Percentiles rank a stretch among this genome's conserved stretches.
Evolutionary conservation across 2,888 invertebrate species (phyloP).

Genomic region (Epistrophe eligans): DNA sequence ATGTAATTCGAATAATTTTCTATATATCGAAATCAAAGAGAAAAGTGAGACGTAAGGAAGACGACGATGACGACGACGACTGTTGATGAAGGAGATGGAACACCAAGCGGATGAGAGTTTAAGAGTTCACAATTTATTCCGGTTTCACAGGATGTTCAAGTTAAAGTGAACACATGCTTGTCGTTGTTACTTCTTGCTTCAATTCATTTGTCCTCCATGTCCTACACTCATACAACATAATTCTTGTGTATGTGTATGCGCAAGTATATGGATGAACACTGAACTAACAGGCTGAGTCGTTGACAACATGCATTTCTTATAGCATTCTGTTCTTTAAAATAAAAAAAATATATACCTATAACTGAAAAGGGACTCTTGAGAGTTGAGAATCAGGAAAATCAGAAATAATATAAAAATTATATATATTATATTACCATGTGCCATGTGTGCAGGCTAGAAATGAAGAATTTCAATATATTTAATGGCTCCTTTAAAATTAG

Average conservation of each 20-base stretch:
- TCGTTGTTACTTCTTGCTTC: constrained; percentile 40
- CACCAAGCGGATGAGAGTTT: constrained; percentile 67
- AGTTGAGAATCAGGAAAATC: constrained; percentile 16
- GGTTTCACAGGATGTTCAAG: constrained; percentile 76
- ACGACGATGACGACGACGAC: constrained; percentile 18
- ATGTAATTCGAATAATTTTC: constrained; percentile 69
- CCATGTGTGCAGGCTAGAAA: constrained; percentile 5
- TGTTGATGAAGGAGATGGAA: constrained; percentile 9
- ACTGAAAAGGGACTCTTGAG: neutral
- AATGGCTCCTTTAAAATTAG: neutral
- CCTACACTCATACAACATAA: constrained; percentile 12
- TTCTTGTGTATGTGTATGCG: neutral
- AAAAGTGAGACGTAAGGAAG: neutral
- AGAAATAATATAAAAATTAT: constrained; percentile 16
- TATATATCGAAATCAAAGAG: constrained; percentile 33
- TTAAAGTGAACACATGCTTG: constrained; percentile 73
- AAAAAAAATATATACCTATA: constrained; percentile 8
- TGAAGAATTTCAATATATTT: constrained; percentile 12
- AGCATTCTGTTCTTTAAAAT: neutral
- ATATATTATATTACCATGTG: neutral
- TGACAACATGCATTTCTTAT: constrained; percentile 28
- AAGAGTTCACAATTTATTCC: constrained; percentile 75
- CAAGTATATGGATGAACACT: constrained; percentile 26
- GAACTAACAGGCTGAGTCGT: constrained; percentile 22
- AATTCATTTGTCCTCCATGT: constrained; percentile 2